These are phyloP conservation scores for Diabrotica undecimpunctata DNA, from an alignment of 1,140 invertebrate genomes.

Conservation along the genomic window DNA sequence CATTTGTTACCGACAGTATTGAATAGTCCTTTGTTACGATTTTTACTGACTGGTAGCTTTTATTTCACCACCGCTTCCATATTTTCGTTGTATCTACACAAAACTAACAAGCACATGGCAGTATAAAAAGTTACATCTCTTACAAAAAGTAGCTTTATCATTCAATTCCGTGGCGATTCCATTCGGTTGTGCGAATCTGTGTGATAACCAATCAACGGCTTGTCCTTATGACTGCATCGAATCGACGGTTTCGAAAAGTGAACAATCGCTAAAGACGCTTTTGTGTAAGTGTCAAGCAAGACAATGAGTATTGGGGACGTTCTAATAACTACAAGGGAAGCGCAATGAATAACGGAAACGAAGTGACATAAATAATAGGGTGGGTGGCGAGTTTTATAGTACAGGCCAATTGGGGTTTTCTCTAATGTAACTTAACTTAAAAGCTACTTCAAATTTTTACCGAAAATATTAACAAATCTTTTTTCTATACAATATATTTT, in stretches of 20 bases:
- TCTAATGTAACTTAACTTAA: too few relatives aligned
- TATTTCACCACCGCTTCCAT: too few relatives aligned
- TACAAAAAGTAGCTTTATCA: not conserved
- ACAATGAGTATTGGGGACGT: constrained; percentile 11
- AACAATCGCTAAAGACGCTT: constrained; percentile 11
- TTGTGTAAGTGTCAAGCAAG: constrained; percentile 15
- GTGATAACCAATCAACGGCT: not conserved
- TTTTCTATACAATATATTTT: too few relatives aligned
- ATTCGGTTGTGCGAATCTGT: not conserved
- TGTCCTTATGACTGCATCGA: not conserved
- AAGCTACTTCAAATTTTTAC: too few relatives aligned
- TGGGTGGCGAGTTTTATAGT: constrained; percentile 13
- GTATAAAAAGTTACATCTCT: not conserved
- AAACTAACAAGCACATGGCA: not conserved
- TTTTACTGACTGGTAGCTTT: too few relatives aligned
- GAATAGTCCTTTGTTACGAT: too few relatives aligned
- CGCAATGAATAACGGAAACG: constrained; percentile 16
- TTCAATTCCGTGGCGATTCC: not conserved
- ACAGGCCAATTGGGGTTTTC: not conserved
- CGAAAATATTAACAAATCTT: too few relatives aligned
- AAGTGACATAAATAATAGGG: constrained; percentile 21
- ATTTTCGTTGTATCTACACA: not conserved
- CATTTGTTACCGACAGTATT: too few relatives aligned
- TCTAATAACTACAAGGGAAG: constrained; percentile 8
- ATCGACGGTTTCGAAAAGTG: constrained; percentile 11